A percentile compares a stretch with the other conserved stretches of the same genome.
Evolutionary conservation across 2,888 invertebrate species (phyloP).

Genomic region (Scaptomyza reducta): DNA sequence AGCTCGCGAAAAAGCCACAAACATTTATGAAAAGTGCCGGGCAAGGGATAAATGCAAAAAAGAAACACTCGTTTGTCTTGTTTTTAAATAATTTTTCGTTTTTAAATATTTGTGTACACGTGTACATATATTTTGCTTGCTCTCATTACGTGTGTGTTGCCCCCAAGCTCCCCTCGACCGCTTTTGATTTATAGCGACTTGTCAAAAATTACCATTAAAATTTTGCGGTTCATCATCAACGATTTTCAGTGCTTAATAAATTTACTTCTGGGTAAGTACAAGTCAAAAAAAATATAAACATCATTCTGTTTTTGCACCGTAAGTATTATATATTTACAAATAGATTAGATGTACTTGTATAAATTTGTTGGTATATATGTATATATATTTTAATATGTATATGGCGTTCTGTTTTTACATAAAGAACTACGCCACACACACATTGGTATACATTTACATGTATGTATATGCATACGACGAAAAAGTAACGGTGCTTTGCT

Average conservation of each 20-base stretch:
- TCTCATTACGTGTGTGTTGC: slow-evolving; percentile 38
- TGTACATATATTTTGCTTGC: slow-evolving; percentile 38
- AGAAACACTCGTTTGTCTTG: slow-evolving; percentile 45
- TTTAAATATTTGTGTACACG: slow-evolving; percentile 51
- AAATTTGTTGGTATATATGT: not conserved
- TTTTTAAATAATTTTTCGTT: slow-evolving; percentile 56
- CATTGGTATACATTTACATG: not conserved
- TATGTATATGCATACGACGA: slow-evolving; percentile 4
- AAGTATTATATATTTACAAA: not conserved
- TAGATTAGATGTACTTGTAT: not conserved
- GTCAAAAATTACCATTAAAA: slow-evolving; percentile 15
- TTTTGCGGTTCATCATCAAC: slow-evolving; percentile 13
- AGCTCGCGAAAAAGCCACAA: slow-evolving; percentile 12
- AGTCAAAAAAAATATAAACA: not conserved
- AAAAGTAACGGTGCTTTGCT: slow-evolving; percentile 45
- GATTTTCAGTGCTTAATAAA: slow-evolving; percentile 16
- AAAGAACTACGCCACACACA: not conserved
- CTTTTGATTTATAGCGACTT: slow-evolving; percentile 15
- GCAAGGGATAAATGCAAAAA: slow-evolving; percentile 22
- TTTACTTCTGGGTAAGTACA: slow-evolving; percentile 16
- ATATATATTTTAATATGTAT: slow-evolving; percentile 10
- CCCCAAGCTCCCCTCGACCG: slow-evolving; percentile 15
- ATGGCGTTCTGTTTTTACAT: slow-evolving; percentile 1
- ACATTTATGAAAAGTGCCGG: slow-evolving; percentile 16
- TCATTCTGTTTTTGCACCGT: not conserved